Conservation (phyloP, 2,797 vertebrate genomes). For the Siniperca undulata region DNA sequence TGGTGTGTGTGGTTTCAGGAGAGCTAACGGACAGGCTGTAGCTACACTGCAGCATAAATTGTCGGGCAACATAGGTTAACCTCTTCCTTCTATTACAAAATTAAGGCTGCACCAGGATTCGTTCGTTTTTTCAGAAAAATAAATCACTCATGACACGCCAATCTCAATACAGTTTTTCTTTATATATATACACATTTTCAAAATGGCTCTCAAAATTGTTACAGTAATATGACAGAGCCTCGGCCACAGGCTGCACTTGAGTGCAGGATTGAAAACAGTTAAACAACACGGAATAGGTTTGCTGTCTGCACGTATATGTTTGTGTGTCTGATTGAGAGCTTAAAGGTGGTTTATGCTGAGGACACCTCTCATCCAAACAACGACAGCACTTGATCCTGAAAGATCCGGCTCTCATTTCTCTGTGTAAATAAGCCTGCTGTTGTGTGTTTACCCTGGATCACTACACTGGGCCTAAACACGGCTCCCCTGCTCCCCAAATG, state of each 20-base stretch:
- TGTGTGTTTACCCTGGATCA: constrained; percentile 71
- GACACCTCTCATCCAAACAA: constrained; percentile 66
- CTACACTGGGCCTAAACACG: constrained; percentile 36
- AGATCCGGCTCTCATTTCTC: constrained; percentile 73
- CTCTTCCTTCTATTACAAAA: constrained; percentile 83
- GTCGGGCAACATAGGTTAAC: constrained; percentile 65
- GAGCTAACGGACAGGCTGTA: constrained; percentile 73
- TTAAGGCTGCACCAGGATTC: constrained; percentile 32
- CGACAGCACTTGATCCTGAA: constrained; percentile 74
- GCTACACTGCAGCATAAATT: constrained; percentile 43
- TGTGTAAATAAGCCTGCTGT: constrained; percentile 77
- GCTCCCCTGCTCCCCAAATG: constrained; percentile 39
- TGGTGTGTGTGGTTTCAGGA: constrained; percentile 67
- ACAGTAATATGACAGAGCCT: not conserved
- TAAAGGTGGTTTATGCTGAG: constrained; percentile 72
- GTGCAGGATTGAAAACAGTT: not conserved
- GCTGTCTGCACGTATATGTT: constrained; percentile 30
- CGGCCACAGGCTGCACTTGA: not conserved
- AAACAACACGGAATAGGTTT: constrained; percentile 6
- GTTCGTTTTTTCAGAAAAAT: constrained; percentile 14
- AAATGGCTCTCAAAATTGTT: not conserved
- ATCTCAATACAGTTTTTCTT: constrained; percentile 2
- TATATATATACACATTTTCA: not conserved
- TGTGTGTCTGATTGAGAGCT: constrained; percentile 71
- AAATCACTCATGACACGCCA: constrained; percentile 56